Conservation (phyloP, 2,797 vertebrate species). For the Anniella stebbinsi region DNA sequence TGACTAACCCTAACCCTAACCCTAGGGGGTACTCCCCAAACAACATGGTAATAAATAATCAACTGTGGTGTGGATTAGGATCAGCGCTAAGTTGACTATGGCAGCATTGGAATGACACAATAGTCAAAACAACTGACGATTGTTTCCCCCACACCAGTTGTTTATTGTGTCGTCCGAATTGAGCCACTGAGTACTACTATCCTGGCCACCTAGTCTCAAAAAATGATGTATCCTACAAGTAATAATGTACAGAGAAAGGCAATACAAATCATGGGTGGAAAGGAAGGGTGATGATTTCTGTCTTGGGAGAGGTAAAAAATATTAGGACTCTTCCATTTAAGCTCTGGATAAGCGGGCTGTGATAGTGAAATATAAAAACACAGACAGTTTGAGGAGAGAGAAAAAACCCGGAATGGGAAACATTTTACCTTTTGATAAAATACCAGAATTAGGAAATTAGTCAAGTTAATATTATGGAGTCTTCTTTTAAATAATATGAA, state of each 20-base stretch:
- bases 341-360: background rate
- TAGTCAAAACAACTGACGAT: no score
- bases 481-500: background rate
- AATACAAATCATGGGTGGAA: conserved; percentile 2
- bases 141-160: no score
- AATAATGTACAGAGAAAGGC: conserved; percentile 11
- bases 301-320: conserved; percentile 16
- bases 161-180: no score
- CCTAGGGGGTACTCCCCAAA: no score
- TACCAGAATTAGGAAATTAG: background rate
- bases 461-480: background rate
- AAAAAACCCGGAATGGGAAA: background rate
- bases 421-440: conserved; percentile 7
- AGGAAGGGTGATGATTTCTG: conserved; percentile 1
- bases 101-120: no score
- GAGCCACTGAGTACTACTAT: background rate
- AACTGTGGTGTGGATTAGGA: no score
- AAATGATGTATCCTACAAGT: conserved; percentile 20
- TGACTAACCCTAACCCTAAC: no score
- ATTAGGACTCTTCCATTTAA: conserved; percentile 1
- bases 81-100: no score
- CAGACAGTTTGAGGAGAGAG: background rate
- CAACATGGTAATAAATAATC: no score
- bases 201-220: conserved; percentile 11
- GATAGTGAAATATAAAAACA: conserved; percentile 17